Evolutionary conservation across 2,888 invertebrate genomes (phyloP), one percentile per base, ranked within the genome.

Genomic region (Syritta pipiens): DNA sequence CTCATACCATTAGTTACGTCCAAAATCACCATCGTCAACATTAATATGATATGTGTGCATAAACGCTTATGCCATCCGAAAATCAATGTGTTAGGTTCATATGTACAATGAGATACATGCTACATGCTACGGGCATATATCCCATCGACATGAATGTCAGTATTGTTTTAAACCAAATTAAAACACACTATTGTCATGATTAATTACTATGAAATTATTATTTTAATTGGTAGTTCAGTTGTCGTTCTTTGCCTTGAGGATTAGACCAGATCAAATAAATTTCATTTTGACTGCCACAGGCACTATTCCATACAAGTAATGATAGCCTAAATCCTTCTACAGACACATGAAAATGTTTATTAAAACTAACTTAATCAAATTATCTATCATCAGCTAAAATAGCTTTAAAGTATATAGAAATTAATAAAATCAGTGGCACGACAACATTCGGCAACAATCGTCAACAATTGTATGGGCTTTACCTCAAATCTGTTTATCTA

Each of bases 181-280:
- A 59, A 59, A 59, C 44, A 44, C 42, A 59, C 44, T 59, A 44
- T 59, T 57, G 42, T 57, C 57, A 57, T 44, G 44, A 59, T 57
- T 57, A 57, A 57, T 57, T 57, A 57, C 57, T 57, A 30, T 28
- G 42, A 57, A 57, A 57, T 57, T 57, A 57, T 59, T 59, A 59
- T 59, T 59, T 59, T 44, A 59, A 30, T 59, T 59, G 20, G 44
- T 30, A 59, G 44, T 59, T 44, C 12, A 12, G 42, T 57, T 57
- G 57, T 28, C 20, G 57, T 40, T 42, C 57, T 42, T 44, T 57
- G 57, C 42, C 44, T 57, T 10, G 24, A 44, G 57, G 37, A 55
- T 10, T 37, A 37, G 37, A 55, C 10, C 26, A 37, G n/a, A n/a
- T 55, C 17, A 37, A 53, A 53, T n/a, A 9, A 37, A 14, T 53